A percentile compares a stretch with the other conserved stretches of the same genome.
phyloP scores from a whole-genome alignment of 2,113 vertebrate species.

The Silurus meridionalis region DNA sequence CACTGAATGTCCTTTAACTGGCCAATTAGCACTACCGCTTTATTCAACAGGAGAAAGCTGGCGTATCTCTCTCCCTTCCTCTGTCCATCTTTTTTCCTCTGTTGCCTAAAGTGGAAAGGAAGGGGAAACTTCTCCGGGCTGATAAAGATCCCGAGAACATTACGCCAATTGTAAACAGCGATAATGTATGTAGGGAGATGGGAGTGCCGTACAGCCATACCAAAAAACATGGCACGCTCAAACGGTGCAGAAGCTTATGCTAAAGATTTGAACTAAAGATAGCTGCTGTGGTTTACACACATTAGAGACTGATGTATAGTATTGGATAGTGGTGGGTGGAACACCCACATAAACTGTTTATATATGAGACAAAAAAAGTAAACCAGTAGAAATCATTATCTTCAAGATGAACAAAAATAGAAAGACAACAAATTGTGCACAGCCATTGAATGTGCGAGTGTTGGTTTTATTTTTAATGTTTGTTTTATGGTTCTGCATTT shows the following conservation, averaged over 20 bases:
- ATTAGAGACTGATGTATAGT: background rate
- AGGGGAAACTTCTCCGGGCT: slow-evolving; percentile 49
- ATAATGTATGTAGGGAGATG: slow-evolving; percentile 34
- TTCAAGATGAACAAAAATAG: background rate
- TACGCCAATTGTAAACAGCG: slow-evolving; percentile 35
- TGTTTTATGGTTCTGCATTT: background rate
- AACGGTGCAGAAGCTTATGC: background rate
- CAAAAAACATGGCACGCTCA: background rate
- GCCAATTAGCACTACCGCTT: slow-evolving; percentile 28
- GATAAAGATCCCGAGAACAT: slow-evolving; percentile 53
- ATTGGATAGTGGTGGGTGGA: background rate
- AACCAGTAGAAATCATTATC: background rate
- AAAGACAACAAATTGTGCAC: background rate
- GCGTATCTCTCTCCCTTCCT: background rate
- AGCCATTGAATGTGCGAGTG: background rate
- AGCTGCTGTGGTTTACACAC: background rate
- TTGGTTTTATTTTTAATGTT: background rate
- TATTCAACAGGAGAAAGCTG: slow-evolving; percentile 4
- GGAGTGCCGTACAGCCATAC: background rate
- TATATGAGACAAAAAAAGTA: background rate
- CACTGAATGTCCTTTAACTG: slow-evolving; percentile 11
- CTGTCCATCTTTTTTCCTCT: background rate
- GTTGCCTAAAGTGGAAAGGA: slow-evolving; percentile 30
- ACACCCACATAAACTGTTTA: background rate
- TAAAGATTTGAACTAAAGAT: background rate